Conservation (phyloP, 2,113 vertebrate genomes). For the Cromileptes altivelis region DNA sequence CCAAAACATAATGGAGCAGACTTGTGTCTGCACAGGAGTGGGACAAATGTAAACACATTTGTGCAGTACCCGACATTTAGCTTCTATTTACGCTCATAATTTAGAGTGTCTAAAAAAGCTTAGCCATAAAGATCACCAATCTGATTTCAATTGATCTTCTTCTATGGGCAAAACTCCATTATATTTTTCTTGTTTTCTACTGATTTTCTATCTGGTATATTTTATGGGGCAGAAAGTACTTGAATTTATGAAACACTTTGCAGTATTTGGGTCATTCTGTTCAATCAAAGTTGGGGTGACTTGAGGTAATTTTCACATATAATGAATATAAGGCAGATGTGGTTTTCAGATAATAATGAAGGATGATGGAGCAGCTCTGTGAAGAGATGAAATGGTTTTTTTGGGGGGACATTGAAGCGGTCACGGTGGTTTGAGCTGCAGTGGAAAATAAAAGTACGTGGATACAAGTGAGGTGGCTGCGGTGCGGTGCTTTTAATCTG, state of each 20-base stretch:
- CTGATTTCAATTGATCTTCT: neutral
- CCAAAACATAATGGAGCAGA: too few species aligned
- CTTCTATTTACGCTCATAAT: too few species aligned
- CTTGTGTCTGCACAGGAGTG: too few species aligned
- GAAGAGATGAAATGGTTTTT: neutral
- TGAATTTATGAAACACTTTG: neutral
- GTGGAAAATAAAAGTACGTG: slow-evolving; percentile 13
- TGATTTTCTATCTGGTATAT: neutral
- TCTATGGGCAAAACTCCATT: neutral
- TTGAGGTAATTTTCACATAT: neutral
- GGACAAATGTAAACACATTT: too few species aligned
- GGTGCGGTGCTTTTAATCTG: neutral
- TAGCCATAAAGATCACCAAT: neutral
- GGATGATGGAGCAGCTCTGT: slow-evolving; percentile 1
- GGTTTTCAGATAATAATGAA: slow-evolving; percentile 7
- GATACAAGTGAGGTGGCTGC: neutral
- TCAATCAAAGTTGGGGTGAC: neutral
- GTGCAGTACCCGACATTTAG: too few species aligned
- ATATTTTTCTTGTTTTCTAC: neutral
- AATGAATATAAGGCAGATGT: neutral
- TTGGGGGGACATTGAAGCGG: neutral
- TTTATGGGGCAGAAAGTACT: too few species aligned
- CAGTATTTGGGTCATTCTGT: neutral
- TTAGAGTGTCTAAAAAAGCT: too few species aligned
- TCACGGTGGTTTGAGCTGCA: neutral